Evolutionary conservation across 2,113 vertebrate species (phyloP), one percentile per base, ranked within the genome.

Genomic region (Solea solea): DNA sequence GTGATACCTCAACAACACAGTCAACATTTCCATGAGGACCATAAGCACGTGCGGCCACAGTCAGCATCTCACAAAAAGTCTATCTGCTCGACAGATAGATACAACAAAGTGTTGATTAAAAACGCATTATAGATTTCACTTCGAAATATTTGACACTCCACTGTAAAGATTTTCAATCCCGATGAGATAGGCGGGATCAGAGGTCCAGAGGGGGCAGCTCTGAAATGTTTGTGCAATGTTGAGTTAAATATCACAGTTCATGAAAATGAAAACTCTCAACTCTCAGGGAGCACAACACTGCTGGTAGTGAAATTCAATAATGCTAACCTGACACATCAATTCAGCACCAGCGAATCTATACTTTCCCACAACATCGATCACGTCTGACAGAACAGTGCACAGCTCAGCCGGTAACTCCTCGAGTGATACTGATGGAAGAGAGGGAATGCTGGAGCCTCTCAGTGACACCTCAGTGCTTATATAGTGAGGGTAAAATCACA

Each of bases 311-410:
- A 88, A 75, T 72, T 79, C 77, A 83, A 77, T 83, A 81, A 72
- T 75, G 76, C 82, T 83, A 81, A 83, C 74, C 77, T 85, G 86
- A 83, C 80, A 83, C 72, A 83, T 88, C 77, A 83, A 75, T 88
- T 86, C 80, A 71, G 56, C 72, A 85, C 73, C 74, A 80, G 72
- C 67, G 75, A 65, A 86, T 87, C 74, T 42, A 81, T 80, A 86
- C 80, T 56, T 75, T 74, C 81, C 81, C 81, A 72, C 74, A 74
- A 64, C 84, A 79, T 85, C 74, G 76, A 67, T 84, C 65, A 82
- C 28, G 41, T 78, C 61, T 84, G 81, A 77, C 68, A 75, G 66
- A 56, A 50, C 14, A 0, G 16, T 46, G 39, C 1, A 5, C 4
- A 41, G 65, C 55, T 8, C 28, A 53, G 53, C 72, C 51, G 27